These are phyloP conservation scores for Coreius guichenoti DNA, from an alignment of 2,797 vertebrate genomes.

Conservation along the genomic window DNA sequence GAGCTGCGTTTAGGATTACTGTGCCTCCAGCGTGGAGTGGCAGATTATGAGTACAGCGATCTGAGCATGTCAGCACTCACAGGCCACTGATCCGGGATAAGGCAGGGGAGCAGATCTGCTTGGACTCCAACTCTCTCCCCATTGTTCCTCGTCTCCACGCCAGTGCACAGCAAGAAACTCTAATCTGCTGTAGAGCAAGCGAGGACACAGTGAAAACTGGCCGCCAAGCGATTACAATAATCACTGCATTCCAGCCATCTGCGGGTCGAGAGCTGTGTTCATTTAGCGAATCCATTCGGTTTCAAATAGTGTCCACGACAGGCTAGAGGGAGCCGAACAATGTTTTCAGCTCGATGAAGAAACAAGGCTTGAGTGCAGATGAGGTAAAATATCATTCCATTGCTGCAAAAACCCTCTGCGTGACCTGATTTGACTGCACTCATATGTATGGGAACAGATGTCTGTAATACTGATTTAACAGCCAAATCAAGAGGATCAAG, in stretches of 20 bases:
- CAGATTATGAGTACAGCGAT: constrained; percentile 54
- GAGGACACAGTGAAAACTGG: constrained; percentile 31
- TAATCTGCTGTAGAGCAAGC: constrained; percentile 49
- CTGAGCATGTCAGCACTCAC: constrained; percentile 45
- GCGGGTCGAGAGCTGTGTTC: constrained; percentile 29
- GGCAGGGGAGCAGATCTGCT: constrained; percentile 22
- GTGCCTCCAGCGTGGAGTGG: constrained; percentile 43
- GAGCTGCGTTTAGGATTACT: constrained; percentile 54
- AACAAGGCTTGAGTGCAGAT: neutral
- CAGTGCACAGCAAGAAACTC: constrained; percentile 36
- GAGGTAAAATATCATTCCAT: constrained; percentile 30
- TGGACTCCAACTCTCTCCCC: neutral
- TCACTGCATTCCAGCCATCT: constrained; percentile 53
- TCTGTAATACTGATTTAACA: constrained; percentile 49
- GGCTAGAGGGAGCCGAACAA: neutral
- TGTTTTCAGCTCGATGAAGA: constrained; percentile 24
- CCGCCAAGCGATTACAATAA: constrained; percentile 48
- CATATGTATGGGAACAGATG: constrained; percentile 55
- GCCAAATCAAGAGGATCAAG: constrained; percentile 57
- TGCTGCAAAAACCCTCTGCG: constrained; percentile 32
- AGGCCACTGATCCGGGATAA: constrained; percentile 50
- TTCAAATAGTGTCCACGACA: constrained; percentile 25
- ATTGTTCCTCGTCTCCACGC: constrained; percentile 46
- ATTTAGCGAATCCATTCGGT: constrained; percentile 33
- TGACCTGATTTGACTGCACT: constrained; percentile 56